Percentiles rank a stretch among this genome's conserved stretches.
Evolutionary conservation across 2,113 vertebrate genomes (phyloP).

Genomic region (Procapra przewalskii): DNA sequence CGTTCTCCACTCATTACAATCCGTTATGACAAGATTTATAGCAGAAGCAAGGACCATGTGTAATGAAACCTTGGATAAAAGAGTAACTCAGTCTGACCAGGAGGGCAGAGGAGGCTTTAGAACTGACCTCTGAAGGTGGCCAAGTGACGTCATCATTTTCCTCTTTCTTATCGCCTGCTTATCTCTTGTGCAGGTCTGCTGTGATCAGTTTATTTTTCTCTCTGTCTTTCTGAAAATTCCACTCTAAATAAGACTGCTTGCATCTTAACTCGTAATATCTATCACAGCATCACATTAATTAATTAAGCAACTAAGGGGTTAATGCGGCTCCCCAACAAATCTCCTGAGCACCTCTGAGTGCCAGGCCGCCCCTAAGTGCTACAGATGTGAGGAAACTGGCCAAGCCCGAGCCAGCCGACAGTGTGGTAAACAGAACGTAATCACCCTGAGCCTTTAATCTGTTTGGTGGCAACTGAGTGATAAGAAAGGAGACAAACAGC

Average conservation of each 20-base stretch:
- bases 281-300: too few relatives aligned
- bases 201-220: neutral
- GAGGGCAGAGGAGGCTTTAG: neutral
- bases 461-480: neutral
- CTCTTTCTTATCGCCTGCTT: too few relatives aligned
- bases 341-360: neutral
- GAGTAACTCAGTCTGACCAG: neutral
- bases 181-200: neutral
- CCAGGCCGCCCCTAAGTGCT: accelerated
- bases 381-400: neutral
- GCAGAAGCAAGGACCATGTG: neutral
- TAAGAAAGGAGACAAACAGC: neutral
- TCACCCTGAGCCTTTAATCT: accelerated
- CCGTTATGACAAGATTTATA: accelerated
- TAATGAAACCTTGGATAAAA: neutral
- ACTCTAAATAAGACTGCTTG: neutral
- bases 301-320: neutral
- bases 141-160: neutral
- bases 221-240: neutral
- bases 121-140: too few relatives aligned
- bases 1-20: neutral
- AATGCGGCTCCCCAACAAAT: neutral
- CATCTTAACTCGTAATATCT: neutral
- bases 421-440: neutral
- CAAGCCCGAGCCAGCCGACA: neutral